Conservation (phyloP, 1,140 invertebrate genomes). For the Drosophila simulans region DNA sequence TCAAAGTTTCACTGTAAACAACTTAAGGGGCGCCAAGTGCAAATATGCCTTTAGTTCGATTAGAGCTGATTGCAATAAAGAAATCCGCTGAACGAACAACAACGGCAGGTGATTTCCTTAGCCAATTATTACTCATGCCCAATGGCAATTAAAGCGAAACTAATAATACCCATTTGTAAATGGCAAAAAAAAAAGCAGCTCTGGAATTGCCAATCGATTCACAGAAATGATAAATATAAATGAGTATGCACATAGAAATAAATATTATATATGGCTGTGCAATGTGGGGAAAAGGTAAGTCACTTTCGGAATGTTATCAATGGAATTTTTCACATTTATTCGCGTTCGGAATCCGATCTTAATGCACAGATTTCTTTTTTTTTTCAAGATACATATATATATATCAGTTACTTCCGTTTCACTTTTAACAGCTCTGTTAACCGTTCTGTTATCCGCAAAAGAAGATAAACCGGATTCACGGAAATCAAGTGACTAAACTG, state of each 20-base stretch:
- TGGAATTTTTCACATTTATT: not conserved
- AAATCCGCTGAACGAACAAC: conserved; percentile 15
- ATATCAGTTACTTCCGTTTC: conserved; percentile 12
- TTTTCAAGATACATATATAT: not conserved
- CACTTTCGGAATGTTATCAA: conserved; percentile 28
- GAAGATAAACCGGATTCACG: conserved; percentile 62
- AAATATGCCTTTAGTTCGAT: conserved; percentile 35
- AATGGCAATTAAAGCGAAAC: conserved; percentile 66
- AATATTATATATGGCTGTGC: not conserved
- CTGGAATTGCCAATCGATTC: conserved; percentile 47
- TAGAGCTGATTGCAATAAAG: conserved; percentile 21
- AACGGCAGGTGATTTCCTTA: conserved; percentile 35
- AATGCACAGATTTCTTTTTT: too few relatives aligned
- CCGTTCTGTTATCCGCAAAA: not conserved
- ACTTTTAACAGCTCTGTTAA: conserved; percentile 11
- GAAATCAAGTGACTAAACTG: conserved; percentile 41
- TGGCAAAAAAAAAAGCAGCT: conserved; percentile 36
- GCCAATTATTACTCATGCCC: conserved; percentile 72
- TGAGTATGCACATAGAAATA: conserved; percentile 9
- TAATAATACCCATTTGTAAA: conserved; percentile 75
- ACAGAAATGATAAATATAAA: conserved; percentile 48
- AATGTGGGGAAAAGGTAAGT: conserved; percentile 8
- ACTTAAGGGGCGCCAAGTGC: conserved; percentile 8
- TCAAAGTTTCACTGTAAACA: not conserved
- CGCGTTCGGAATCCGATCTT: not conserved